Base-by-base conservation (phyloP, 1,140 invertebrate species). In the Rhagoletis zephyria region DNA sequence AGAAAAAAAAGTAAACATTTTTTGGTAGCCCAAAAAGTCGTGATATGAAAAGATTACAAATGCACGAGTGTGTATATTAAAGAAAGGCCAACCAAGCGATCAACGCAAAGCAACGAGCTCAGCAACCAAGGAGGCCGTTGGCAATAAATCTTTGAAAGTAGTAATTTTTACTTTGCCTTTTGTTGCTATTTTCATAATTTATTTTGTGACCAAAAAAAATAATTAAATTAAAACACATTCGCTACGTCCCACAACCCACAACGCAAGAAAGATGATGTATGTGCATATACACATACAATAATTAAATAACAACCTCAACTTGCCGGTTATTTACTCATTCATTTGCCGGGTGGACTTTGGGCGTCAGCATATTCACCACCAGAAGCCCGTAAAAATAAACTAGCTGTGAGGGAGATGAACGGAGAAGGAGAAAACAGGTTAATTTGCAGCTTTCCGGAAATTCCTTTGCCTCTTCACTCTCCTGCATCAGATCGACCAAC, bases 221-320 rank as follows among this genome's bases (percentile, higher is more conserved):
- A n/a, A 56, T 81, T 81, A 59, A 81, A 81, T 81, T 81, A 30
- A 81, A 81, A 81, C 51, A 51, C 74, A 81, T 56, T 19, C 74
- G 74, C 48, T 59, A 56, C 48, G 48, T 56, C 40, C 9, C 42
- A 48, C 70, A 48, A 9, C 42, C 45, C n/a, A 19, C 64, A 30
- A 67, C n/a, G 64, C 64, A 30, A 67, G n/a, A n/a, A n/a, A n/a
- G n/a, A n/a, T n/a, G n/a, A n/a, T n/a, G n/a, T n/a, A 16, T 6
- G n/a, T 30, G 14, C n/a, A n/a, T n/a, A n/a, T n/a, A n/a, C n/a
- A 56, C 74, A 81, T 30, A 67, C 30, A 67, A 19, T 10, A 3
- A 10, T 19, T n/a, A n/a, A n/a, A 67, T 14, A 63, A 14, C 61
- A 63, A 63, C 61, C 9, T 12, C 61, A 67, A 67, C 4, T 40